Base-by-base conservation (phyloP, 1,140 invertebrate species). In the Macrocentrus cingulum region DNA sequence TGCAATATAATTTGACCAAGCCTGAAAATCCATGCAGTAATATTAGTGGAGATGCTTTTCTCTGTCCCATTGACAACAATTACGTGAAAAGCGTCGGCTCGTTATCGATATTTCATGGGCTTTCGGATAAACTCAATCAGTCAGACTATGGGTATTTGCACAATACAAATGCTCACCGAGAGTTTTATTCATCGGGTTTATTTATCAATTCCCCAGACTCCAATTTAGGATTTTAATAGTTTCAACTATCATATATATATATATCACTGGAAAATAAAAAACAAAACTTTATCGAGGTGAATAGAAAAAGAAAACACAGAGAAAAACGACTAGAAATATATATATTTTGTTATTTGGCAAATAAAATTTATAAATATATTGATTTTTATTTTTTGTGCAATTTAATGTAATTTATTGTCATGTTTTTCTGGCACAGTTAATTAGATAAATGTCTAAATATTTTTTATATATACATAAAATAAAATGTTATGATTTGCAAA, bases 91-190 rank as follows among this genome's bases (percentile, higher is more conserved):
- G 19, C 44, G 44, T 25, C 13, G 18, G 42, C 54, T 56, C 54
- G 54, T 56, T 56, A 56, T 56, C 54, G 54, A 56, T 56, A 56
- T 56, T 56, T 56, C 54, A 56, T 56, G 54, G 44, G 48, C 44
- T 56, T 56, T 46, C 16, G 42, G 54, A 48, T 56, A 46, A 56
- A 56, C 29, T 37, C 44, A 54, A 16, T 34, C 44, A 45, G 25
- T 36, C 7, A 13, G 48, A 37, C 15, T 49, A 49, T 13, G 23
- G 15, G 23, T 46, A 56, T 48, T 56, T 56, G 32, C 29, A 36
- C 8, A 37, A 34, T 5, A 19, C 11, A 8, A 42, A 23, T 22
- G 49, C 23, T n/a, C n/a, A n/a, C 16, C 15, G 32, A 39, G 36
- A 36, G 32, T 36, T 34, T 39, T 37, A 41, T 19, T n/a, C 50